Conservation (phyloP, 2,888 invertebrate genomes). For the Cantharis rufa region DNA sequence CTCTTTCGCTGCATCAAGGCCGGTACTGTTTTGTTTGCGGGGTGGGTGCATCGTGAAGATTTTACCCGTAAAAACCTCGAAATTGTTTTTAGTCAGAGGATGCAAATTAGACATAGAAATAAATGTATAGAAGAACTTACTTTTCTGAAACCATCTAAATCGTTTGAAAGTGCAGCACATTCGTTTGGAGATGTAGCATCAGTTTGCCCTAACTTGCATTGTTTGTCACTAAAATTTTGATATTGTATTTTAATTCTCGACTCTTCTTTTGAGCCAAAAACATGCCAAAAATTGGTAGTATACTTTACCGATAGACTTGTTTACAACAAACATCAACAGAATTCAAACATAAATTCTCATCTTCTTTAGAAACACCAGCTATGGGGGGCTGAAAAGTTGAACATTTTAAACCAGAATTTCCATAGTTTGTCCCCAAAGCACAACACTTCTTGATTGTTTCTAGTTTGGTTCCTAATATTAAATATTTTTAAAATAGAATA, state of each 20-base stretch:
- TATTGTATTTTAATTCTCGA: not conserved
- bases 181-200: constrained; percentile 57
- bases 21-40: too few species aligned
- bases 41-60: too few species aligned
- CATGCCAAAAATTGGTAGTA: not conserved
- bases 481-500: too few species aligned
- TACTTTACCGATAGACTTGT: constrained; percentile 55
- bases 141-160: constrained; percentile 31
- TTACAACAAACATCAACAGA: constrained; percentile 69
- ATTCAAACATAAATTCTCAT: constrained; percentile 66
- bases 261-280: too few species aligned
- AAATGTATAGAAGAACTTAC: constrained; percentile 23
- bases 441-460: constrained; percentile 51
- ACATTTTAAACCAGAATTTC: constrained; percentile 47
- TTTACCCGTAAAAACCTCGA: too few species aligned
- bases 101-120: too few species aligned
- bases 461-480: constrained; percentile 42
- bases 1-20: too few species aligned
- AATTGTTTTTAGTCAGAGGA: too few species aligned
- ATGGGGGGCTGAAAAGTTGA: constrained; percentile 53
- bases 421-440: constrained; percentile 49
- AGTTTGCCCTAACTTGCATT: constrained; percentile 59
- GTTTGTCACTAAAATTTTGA: constrained; percentile 53
- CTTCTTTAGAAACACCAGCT: constrained; percentile 59
- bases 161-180: constrained; percentile 41